Percentiles rank a stretch among this genome's conserved stretches.
Evolutionary conservation across 2,797 vertebrate genomes (phyloP).

Genomic region (Leptatherina wallacei): DNA sequence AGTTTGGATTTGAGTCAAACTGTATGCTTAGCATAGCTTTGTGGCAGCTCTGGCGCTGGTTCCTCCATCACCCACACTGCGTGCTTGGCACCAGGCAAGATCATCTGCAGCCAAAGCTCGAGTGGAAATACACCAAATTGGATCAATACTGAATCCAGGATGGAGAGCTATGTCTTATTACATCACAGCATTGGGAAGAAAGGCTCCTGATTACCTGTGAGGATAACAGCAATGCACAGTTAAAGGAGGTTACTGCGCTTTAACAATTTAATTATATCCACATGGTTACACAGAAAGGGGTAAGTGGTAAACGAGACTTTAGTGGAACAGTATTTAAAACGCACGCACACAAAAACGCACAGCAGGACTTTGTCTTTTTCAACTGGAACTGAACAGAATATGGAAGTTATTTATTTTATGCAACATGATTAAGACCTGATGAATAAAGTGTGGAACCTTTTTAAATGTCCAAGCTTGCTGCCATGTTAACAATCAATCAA

Average conservation of each 20-base stretch:
- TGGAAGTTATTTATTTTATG: constrained; percentile 38
- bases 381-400: constrained; percentile 25
- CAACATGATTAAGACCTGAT: constrained; percentile 47
- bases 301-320: constrained; percentile 21
- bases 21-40: constrained; percentile 48
- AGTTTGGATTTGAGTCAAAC: constrained; percentile 58
- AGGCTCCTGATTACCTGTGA: constrained; percentile 51
- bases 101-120: constrained; percentile 55
- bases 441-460: neutral
- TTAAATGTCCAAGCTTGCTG: neutral
- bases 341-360: constrained; percentile 11
- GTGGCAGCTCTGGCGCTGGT: constrained; percentile 48
- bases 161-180: constrained; percentile 59
- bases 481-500: neutral
- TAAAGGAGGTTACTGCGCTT: constrained; percentile 33
- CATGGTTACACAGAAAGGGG: constrained; percentile 17
- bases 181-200: constrained; percentile 38
- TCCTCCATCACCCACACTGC: constrained; percentile 46
- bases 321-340: constrained; percentile 38
- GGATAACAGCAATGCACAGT: constrained; percentile 40
- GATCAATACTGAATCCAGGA: constrained; percentile 69
- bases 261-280: constrained; percentile 26
- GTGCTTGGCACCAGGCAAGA: constrained; percentile 49
- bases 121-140: constrained; percentile 68
- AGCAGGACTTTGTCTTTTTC: constrained; percentile 24